Evolutionary conservation across 2,113 vertebrate species (phyloP), one percentile per base, ranked within the genome.

Genomic region (Cheirogaleus medius): DNA sequence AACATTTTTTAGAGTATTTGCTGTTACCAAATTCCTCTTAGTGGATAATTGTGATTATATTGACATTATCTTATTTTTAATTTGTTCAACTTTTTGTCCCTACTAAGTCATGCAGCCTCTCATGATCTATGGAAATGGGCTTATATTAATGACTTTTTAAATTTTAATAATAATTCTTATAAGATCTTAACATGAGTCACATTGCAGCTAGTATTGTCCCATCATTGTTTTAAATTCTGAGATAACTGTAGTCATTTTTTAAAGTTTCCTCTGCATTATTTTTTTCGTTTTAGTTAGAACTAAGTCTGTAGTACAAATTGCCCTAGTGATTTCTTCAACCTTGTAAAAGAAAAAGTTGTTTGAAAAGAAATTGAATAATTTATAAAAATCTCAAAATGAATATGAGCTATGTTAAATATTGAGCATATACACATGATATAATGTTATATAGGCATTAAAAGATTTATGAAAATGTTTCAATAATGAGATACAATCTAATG

Each of bases 351-450:
- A 5, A 6, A 82, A 91, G 42, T 60, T 39, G 2, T 95, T 80
- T 84, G 42, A 77, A 97, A 95, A 94, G 15, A 82, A 86, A 87
- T 54, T 77, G 29, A 93, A 63, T 86, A 66, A 78, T 68, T 93
- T 88, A 90, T 34, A 69, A 87, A 90, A 95, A 76, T 74, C 37
- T 92, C n/a, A 87, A 80, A 94, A 63, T 74, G 18, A 92, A 25
- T 52, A 25, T 44, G 20, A 68, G 5, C 12, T 69, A 77, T 49
- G 23, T 74, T 88, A 95, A 96, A 85, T 47, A 95, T 69, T 69
- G 42, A 78, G 12, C 15, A n/a, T 64, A 74, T n/a, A 29, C 58
- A 60, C 0, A 32, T 60, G 47, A 52, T 37, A 87, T n/a, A 78
- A 91, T 63, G 3, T 39, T 77, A 78, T 15, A 2, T 0, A 54